Evolutionary conservation across 2,113 vertebrate genomes (phyloP).

Genomic region (Hydrochoerus hydrochaeris): DNA sequence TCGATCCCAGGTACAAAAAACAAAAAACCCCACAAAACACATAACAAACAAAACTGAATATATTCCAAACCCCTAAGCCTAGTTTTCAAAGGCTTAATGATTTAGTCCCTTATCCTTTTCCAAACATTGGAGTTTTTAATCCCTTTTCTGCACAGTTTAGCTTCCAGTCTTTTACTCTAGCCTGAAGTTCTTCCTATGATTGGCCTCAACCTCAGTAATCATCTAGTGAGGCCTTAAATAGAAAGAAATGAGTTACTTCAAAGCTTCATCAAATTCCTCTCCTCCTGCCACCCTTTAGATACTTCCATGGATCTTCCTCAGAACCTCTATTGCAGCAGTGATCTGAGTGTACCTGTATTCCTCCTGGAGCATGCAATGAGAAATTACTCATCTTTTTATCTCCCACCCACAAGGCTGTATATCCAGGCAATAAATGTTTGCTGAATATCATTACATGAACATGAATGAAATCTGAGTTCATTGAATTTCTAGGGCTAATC

Average conservation of each 20-base stretch:
- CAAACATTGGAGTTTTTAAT: not conserved
- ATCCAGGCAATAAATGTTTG: conserved; percentile 27
- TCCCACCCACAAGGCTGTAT: not conserved
- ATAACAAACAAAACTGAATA: not conserved
- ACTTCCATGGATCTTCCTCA: not conserved
- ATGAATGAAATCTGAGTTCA: not conserved
- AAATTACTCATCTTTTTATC: conserved; percentile 34
- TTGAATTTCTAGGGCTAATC: not conserved
- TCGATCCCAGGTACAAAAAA: too few species aligned
- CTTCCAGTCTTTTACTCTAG: not conserved
- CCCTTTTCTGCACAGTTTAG: not conserved
- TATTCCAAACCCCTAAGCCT: not conserved
- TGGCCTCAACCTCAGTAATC: not conserved
- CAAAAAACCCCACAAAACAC: too few species aligned
- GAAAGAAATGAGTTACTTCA: not conserved
- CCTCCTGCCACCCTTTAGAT: not conserved
- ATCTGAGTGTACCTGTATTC: not conserved
- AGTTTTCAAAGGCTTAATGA: not conserved
- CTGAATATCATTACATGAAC: not conserved
- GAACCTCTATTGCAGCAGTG: not conserved
- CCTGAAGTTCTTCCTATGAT: not conserved
- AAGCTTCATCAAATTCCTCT: not conserved
- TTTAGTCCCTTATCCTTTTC: not conserved
- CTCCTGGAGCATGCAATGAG: not conserved
- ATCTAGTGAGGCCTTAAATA: not conserved